These are phyloP conservation scores for Chunga burmeisteri DNA, from an alignment of 2,113 vertebrate genomes.

Conservation along the genomic window DNA sequence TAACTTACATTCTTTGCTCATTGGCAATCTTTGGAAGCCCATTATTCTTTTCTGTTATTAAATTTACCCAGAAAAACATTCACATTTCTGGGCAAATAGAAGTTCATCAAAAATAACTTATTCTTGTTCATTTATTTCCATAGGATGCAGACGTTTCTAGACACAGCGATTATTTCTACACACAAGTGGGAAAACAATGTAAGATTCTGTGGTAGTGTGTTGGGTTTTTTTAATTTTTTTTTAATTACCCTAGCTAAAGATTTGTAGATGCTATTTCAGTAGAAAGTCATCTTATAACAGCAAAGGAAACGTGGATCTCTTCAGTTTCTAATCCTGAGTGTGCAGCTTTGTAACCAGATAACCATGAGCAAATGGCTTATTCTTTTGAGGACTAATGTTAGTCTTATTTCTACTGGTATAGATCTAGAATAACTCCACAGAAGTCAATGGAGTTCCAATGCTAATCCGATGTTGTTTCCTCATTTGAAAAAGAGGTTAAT, in stretches of 20 bases:
- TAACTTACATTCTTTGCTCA: constrained; percentile 21
- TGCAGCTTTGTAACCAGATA: not conserved
- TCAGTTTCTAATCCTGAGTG: not conserved
- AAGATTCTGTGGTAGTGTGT: not conserved
- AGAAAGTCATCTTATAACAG: not conserved
- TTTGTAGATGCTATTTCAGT: not conserved
- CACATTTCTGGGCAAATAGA: constrained; percentile 29
- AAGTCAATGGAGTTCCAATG: not conserved
- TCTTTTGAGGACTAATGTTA: not conserved
- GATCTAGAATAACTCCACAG: not conserved
- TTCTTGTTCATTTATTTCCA: constrained; percentile 57
- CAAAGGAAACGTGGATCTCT: not conserved
- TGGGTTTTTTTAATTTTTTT: not conserved
- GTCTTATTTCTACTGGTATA: not conserved
- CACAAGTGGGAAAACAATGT: not conserved
- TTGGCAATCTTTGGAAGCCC: not conserved
- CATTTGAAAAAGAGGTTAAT: not conserved
- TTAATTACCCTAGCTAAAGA: not conserved
- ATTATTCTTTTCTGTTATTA: constrained; percentile 38
- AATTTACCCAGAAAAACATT: constrained; percentile 23
- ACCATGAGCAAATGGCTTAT: not conserved
- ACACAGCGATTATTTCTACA: not conserved
- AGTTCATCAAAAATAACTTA: constrained; percentile 42
- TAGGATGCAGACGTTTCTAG: constrained; percentile 5
- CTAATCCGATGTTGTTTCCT: not conserved